Evolutionary conservation across 2,888 invertebrate species (phyloP), one percentile per base, ranked within the genome.

Genomic region (Erebia ligea): DNA sequence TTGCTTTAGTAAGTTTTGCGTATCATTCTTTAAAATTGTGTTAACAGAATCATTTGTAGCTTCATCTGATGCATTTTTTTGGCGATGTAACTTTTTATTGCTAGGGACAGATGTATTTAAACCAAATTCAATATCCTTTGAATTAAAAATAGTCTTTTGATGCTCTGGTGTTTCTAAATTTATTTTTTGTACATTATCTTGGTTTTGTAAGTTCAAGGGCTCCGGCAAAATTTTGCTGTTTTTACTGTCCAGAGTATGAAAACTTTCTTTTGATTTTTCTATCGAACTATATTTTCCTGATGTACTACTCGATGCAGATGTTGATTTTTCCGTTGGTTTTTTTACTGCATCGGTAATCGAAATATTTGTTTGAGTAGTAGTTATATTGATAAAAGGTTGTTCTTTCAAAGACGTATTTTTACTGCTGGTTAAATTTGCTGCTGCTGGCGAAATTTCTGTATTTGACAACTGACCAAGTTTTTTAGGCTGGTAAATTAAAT

Each of bases 21-120:
- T 67, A 56, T 48, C 56, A 8, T 50, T 17, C 48, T 68, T 70
- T 15, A 45, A 11, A 58, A 59, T 42, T 48, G 56, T 34, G n/a
- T 3, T 66, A 6, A n/a, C 25, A 21, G 45, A n/a, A 42, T 69
- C 62, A 17, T 62, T 58, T 58, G 54, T 69, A 1, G 68, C 67
- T 69, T 70, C 82, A 40, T 76, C 69, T 64, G 78, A 74, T 50
- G 81, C 70, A 67, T 79, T 81, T 75, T 84, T 86, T 80, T 88
- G 86, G 19, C 82, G 81, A 65, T 84, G 84, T 74, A 87, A 76
- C 73, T 83, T 82, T 77, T 84, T 89, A 25, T 73, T 78, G 67
- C 75, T 73, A 62, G 66, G 72, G 10, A 52, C 64, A 56, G 70
- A 50, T 64, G 64, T 75, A 78, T 76, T 76, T 45, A 65, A 67